Percentiles rank a stretch among this genome's conserved stretches.
Conservation (phyloP, 2,888 invertebrate genomes). For the Cephus rjabovi region DNA sequence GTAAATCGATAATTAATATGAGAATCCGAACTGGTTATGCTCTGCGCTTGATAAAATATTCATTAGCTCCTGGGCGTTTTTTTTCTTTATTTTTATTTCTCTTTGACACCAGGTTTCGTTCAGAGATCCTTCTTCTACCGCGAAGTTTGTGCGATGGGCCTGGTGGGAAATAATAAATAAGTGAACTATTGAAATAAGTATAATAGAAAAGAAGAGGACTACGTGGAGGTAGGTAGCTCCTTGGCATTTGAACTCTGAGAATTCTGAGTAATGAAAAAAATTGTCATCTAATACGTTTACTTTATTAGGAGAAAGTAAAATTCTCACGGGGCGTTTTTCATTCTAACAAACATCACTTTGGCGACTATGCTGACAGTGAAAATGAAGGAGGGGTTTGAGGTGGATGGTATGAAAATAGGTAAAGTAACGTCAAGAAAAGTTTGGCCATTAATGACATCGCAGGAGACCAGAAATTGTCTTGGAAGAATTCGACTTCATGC, state of each 20-base stretch:
- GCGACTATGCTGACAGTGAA: conserved; percentile 19
- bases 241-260: neutral
- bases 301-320: neutral
- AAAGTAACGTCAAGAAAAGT: conserved; percentile 22
- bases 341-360: neutral
- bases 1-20: neutral
- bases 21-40: neutral
- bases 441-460: conserved; percentile 27
- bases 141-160: neutral
- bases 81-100: neutral
- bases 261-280: neutral
- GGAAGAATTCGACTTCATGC: neutral
- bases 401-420: neutral
- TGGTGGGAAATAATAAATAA: neutral
- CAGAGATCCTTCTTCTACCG: no score
- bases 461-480: neutral
- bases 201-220: neutral
- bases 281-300: neutral
- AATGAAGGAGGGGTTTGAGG: conserved; percentile 8
- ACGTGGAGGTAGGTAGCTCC: neutral
- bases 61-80: neutral
- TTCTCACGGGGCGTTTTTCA: neutral
- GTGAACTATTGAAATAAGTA: neutral
- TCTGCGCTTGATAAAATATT: neutral
- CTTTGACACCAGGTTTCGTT: neutral